A percentile compares a stretch with the other conserved stretches of the same genome.
phyloP scores from a whole-genome alignment of 1,140 invertebrate genomes.

The Aphaenogaster ashmeadi region DNA sequence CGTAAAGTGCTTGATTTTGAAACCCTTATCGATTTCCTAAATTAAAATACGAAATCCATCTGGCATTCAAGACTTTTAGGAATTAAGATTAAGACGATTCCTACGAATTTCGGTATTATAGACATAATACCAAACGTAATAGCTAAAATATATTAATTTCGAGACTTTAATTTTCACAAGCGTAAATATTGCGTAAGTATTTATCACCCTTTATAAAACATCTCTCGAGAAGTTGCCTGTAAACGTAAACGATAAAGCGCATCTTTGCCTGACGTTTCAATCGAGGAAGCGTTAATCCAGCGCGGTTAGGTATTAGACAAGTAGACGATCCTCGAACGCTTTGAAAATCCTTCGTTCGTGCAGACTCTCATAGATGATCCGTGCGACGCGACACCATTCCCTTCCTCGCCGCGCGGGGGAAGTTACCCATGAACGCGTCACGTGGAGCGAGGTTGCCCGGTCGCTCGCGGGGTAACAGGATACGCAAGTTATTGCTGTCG shows the following conservation, averaged over 20 bases:
- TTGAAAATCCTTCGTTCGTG: constrained; percentile 47
- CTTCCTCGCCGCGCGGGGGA: neutral
- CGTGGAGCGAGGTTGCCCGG: neutral
- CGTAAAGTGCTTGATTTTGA: constrained; percentile 18
- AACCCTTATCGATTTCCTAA: neutral
- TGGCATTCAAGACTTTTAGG: neutral
- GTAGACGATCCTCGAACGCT: neutral
- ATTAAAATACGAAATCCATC: neutral
- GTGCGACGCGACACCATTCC: neutral
- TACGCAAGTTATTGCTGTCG: constrained; percentile 88
- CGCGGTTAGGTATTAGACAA: neutral
- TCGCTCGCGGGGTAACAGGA: constrained; percentile 86
- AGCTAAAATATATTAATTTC: neutral
- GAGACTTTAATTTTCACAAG: neutral
- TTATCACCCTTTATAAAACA: neutral
- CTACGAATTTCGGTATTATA: neutral
- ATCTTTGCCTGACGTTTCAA: constrained; percentile 5
- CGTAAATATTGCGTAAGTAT: neutral
- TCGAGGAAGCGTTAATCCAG: constrained; percentile 23
- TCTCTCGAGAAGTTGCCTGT: constrained; percentile 33
- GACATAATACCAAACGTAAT: neutral
- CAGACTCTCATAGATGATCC: constrained; percentile 42
- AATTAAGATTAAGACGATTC: constrained; percentile 9
- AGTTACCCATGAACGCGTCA: constrained; percentile 49
- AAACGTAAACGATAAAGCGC: neutral